phyloP scores from a whole-genome alignment of 1,140 invertebrate genomes.

The Trichogramma pretiosum region DNA sequence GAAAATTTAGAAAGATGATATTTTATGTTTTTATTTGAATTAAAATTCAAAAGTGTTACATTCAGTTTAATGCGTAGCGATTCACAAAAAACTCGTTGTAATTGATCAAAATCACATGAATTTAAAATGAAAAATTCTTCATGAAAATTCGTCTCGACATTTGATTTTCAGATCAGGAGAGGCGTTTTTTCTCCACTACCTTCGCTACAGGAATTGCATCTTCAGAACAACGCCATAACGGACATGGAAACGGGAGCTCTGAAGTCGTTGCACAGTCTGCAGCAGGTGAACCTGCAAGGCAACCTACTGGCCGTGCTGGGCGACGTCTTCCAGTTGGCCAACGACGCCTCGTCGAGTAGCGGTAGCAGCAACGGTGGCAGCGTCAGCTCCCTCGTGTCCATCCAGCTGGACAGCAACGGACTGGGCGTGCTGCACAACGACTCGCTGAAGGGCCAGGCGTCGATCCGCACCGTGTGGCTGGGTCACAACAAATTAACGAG shows the following conservation, averaged over 20 bases:
- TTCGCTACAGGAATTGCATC: constrained; percentile 69
- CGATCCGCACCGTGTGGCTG: constrained; percentile 78
- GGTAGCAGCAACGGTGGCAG: constrained; percentile 38
- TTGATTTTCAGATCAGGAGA: no score
- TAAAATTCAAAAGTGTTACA: no score
- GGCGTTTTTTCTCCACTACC: constrained; percentile 75
- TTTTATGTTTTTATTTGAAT: no score
- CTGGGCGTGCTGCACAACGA: constrained; percentile 68
- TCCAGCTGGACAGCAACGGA: constrained; percentile 78
- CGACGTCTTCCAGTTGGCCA: constrained; percentile 62
- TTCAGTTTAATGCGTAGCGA: no score
- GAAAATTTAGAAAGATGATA: no score
- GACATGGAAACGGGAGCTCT: constrained; percentile 77
- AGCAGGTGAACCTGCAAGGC: constrained; percentile 79
- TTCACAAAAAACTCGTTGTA: no score
- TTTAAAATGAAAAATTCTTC: no score
- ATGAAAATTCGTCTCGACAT: no score
- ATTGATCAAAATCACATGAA: no score
- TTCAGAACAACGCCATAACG: constrained; percentile 78
- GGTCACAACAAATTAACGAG: constrained; percentile 71
- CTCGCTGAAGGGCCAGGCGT: constrained; percentile 67
- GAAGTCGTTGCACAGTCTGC: constrained; percentile 67
- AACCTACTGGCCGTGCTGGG: constrained; percentile 70
- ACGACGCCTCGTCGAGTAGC: constrained; percentile 19
- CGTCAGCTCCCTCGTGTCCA: constrained; percentile 65